Conservation (phyloP, 2,113 vertebrate species). For the Mus musculus region DNA sequence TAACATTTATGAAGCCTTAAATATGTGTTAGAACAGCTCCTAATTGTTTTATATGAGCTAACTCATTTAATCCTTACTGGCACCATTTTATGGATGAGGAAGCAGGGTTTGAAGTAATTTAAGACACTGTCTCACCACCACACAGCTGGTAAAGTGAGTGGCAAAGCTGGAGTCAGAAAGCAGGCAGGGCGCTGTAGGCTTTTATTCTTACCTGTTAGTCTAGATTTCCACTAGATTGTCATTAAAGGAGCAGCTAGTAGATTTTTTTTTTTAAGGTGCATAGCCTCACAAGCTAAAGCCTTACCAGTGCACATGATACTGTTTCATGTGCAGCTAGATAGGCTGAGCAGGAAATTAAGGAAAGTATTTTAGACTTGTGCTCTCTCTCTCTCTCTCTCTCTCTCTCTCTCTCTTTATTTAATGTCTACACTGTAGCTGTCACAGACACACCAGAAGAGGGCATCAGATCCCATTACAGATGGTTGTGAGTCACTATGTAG, state of each 20-base stretch:
- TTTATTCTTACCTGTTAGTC: background rate
- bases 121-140: background rate
- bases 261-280: background rate
- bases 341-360: background rate
- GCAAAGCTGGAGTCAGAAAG: background rate
- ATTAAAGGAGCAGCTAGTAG: background rate
- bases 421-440: no score
- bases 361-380: background rate
- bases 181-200: background rate
- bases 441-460: no score
- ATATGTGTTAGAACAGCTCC: background rate
- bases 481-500: no score
- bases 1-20: background rate
- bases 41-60: conserved; percentile 3
- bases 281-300: background rate
- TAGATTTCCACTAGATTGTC: background rate
- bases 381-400: background rate
- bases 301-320: background rate
- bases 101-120: background rate
- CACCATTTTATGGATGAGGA: conserved; percentile 37
- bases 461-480: no score
- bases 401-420: no score
- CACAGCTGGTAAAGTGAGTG: background rate
- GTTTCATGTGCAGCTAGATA: background rate
- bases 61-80: background rate